A percentile compares a stretch with the other conserved stretches of the same genome.
Conservation (phyloP, 1,140 invertebrate species). For the Acyrthosiphon pisum region DNA sequence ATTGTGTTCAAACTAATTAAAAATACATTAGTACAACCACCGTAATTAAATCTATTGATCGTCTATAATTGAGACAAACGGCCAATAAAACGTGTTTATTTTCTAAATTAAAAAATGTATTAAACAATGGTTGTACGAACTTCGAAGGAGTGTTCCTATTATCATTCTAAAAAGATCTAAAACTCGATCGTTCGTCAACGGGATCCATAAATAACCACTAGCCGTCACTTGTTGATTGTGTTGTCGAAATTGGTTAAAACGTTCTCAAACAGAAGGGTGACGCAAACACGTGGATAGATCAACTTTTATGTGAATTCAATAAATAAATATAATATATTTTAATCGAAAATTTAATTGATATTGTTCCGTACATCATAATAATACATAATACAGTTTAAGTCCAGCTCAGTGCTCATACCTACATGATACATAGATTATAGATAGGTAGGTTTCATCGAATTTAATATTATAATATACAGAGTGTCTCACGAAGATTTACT, state of each 20-base stretch:
- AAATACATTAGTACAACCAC: background rate
- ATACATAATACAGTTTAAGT: background rate
- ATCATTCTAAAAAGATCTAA: background rate
- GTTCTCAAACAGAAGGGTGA: background rate
- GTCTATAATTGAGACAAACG: slow-evolving; percentile 28
- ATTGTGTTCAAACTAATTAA: slow-evolving; percentile 6
- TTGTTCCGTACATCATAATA: background rate
- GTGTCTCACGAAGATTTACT: background rate
- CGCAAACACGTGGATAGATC: background rate
- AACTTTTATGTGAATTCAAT: background rate
- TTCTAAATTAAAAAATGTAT: background rate
- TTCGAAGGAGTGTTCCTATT: background rate
- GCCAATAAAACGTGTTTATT: background rate
- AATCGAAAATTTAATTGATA: background rate
- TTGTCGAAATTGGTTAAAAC: background rate
- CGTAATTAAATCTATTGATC: background rate
- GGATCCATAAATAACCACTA: background rate
- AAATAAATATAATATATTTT: background rate
- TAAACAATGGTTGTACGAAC: background rate
- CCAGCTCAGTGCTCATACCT: no score
- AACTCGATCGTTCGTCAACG: background rate
- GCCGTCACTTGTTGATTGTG: background rate
- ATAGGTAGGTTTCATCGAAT: background rate
- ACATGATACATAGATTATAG: background rate
- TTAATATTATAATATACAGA: background rate